Conservation (phyloP, 2,797 vertebrate species). For the Trichosurus vulpecula region DNA sequence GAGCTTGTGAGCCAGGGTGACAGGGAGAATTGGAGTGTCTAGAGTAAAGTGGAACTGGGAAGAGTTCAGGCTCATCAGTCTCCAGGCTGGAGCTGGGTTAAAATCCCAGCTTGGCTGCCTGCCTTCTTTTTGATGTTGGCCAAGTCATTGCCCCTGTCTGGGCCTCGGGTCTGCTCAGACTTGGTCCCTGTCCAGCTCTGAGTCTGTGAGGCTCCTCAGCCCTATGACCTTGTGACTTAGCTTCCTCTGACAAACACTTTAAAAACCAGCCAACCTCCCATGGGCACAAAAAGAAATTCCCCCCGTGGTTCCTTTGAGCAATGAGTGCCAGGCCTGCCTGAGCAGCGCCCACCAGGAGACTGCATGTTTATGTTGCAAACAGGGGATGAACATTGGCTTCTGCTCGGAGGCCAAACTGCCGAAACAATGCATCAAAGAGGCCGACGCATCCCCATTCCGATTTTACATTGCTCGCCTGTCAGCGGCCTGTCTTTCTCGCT, state of each 20-base stretch:
- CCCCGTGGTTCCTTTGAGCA: neutral
- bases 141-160: neutral
- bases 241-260: neutral
- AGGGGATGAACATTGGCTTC: slow-evolving; percentile 29
- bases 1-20: neutral
- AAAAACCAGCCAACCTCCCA: neutral
- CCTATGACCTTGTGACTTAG: neutral
- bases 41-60: neutral
- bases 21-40: neutral
- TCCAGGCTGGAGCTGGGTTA: neutral
- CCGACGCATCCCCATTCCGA: slow-evolving; percentile 60
- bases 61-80: neutral
- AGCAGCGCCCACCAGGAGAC: neutral
- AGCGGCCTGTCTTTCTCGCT: slow-evolving; percentile 65
- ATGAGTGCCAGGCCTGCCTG: neutral
- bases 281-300: neutral
- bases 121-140: neutral
- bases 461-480: slow-evolving; percentile 63
- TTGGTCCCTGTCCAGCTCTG: neutral
- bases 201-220: neutral
- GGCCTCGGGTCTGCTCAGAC: neutral
- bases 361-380: slow-evolving; percentile 25
- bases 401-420: slow-evolving; percentile 29
- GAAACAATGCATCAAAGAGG: slow-evolving; percentile 64
- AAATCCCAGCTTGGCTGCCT: neutral